A percentile compares a stretch with the other conserved stretches of the same genome.
Evolutionary conservation across 2,888 invertebrate species (phyloP).

Genomic region (Bellardia bayeri): DNA sequence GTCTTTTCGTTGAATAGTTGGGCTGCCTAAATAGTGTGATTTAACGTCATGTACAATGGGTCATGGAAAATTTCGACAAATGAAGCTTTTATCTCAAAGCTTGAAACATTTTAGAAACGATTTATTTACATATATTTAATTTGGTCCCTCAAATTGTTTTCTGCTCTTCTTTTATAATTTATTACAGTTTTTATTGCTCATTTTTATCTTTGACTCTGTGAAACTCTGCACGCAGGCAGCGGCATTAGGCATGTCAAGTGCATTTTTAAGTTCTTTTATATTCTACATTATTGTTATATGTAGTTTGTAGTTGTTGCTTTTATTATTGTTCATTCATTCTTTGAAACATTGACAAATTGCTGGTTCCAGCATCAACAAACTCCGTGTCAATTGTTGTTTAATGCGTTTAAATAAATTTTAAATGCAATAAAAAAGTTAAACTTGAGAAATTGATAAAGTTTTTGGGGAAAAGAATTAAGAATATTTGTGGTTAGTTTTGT

Average conservation of each 20-base stretch:
- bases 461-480: not conserved
- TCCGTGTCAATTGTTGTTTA: conserved; percentile 7
- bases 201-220: conserved; percentile 35
- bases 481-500: too few species aligned
- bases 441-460: not conserved
- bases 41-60: too few species aligned
- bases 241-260: conserved; percentile 53
- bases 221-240: conserved; percentile 40
- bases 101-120: too few species aligned
- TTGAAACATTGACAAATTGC: conserved; percentile 4
- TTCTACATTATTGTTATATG: not conserved
- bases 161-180: conserved; percentile 24
- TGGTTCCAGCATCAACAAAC: not conserved
- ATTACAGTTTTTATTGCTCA: conserved; percentile 44
- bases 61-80: too few species aligned
- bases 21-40: too few species aligned
- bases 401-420: conserved; percentile 24
- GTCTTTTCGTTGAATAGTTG: too few species aligned
- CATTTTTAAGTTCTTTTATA: conserved; percentile 43
- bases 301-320: conserved; percentile 3
- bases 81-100: too few species aligned
- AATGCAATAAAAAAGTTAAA: conserved; percentile 4
- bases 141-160: conserved; percentile 8
- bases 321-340: conserved; percentile 22
- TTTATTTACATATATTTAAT: not conserved